phyloP scores from a whole-genome alignment of 53 echinoderm and acorn worm genomes.

The Henricia sp. region DNA sequence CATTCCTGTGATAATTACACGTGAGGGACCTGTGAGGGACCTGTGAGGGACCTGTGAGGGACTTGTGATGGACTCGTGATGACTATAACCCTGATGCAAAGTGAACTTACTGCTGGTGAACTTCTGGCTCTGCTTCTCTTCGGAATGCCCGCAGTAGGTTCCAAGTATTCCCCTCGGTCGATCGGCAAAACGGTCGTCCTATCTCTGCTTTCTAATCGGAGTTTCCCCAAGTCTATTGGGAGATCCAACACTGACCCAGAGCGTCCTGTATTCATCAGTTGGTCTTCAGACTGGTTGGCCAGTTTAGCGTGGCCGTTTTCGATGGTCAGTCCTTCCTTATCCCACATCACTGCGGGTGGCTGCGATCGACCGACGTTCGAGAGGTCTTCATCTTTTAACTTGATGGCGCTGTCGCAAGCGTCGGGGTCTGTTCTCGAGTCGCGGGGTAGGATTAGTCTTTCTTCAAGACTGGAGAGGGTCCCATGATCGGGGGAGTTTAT shows the following conservation, averaged over 20 bases:
- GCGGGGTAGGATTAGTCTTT: background rate
- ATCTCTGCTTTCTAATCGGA: background rate
- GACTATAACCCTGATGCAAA: too few relatives aligned
- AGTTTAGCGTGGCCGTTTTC: constrained; percentile 20
- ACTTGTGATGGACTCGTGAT: too few relatives aligned
- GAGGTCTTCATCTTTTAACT: background rate
- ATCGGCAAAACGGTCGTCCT: background rate
- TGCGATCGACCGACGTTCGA: background rate
- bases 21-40: too few relatives aligned
- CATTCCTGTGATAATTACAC: too few relatives aligned
- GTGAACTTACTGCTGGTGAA: constrained; percentile 25
- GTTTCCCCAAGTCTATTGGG: background rate
- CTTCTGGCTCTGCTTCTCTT: background rate
- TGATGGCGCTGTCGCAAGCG: background rate
- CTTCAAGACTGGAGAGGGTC: background rate
- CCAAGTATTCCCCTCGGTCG: constrained; percentile 1
- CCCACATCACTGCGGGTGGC: background rate
- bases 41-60: too few relatives aligned
- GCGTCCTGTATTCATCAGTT: background rate
- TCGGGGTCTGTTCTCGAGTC: background rate
- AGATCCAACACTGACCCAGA: background rate
- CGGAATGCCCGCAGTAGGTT: background rate
- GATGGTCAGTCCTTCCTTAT: constrained; percentile 8
- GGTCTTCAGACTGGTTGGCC: constrained; percentile 24
- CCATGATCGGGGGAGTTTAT: background rate